Base-by-base conservation (phyloP, 2,888 invertebrate genomes). In the Latheticus oryzae region DNA sequence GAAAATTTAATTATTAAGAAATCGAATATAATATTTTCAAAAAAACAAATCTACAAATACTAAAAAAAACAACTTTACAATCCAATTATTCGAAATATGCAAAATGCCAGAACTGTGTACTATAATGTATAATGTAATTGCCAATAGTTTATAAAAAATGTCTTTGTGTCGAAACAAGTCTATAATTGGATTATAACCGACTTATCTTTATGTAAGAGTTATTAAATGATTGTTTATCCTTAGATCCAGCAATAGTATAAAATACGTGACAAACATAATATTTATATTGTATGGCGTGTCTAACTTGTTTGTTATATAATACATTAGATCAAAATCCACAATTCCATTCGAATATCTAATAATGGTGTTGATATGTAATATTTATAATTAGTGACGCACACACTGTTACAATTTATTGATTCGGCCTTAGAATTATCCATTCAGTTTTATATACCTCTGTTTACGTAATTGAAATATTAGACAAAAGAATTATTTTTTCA, bases 371-470 rank as follows among this genome's bases (percentile, higher is more conserved):
- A 37, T 38, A 37, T 53, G 33, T 38, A 56, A 50, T 58, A 54
- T 60, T 61, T 54, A 56, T 56, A 56, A 60, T 45, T 58, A 55
- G 53, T 65, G 63, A 65, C 65, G 65, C 61, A 62, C 48, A n/a
- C n/a, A 50, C 55, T 56, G 54, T 63, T 56, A 61, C 58, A 48
- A 62, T 64, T 63, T 65, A 65, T 65, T 53, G 65, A 63, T 65
- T 62, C 57, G 65, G 58, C 65, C 65, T 65, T 65, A 63, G 63
- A 61, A 62, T 57, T 48, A 51, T 42, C 21, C 30, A 60, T 56
- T 60, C 43, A 5, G 45, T 19, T 45, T 47, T 47, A 33, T 33
- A 33, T 47, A 47, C 32, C 32, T 30, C 33, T n/a, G 19, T 33
- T 47, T 47, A 47, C 33, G 47, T 47, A 47, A 47, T 30, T 28